Evolutionary conservation across 2,113 vertebrate species (phyloP).

Genomic region (Jacana jacana): DNA sequence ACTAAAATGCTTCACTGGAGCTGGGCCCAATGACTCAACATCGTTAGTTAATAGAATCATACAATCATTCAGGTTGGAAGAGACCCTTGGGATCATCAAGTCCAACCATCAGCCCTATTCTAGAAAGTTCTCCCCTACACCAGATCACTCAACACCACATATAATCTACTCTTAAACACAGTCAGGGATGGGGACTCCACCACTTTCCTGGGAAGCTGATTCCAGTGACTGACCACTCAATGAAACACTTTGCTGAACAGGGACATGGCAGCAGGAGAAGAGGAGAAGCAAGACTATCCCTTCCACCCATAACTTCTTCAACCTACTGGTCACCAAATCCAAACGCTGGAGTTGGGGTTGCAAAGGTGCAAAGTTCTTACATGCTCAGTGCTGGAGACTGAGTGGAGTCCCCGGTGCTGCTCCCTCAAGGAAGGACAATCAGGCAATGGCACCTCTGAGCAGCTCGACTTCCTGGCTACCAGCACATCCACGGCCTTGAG

Average conservation of each 20-base stretch:
- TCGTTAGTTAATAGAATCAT: not conserved
- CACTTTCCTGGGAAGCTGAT: too few relatives aligned
- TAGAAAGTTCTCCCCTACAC: too few relatives aligned
- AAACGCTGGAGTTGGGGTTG: not conserved
- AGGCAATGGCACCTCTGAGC: not conserved
- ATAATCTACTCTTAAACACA: too few relatives aligned
- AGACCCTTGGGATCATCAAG: too few relatives aligned
- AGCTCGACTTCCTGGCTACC: not conserved
- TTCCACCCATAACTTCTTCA: not conserved
- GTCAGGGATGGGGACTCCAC: too few relatives aligned
- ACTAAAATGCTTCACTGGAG: not conserved
- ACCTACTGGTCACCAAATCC: not conserved
- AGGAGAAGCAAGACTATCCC: not conserved
- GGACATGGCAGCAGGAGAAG: not conserved
- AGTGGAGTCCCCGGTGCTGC: not conserved
- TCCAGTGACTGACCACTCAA: too few relatives aligned
- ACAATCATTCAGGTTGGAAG: too few relatives aligned
- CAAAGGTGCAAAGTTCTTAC: not conserved
- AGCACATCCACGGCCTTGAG: not conserved
- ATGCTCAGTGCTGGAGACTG: not conserved
- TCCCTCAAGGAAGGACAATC: not conserved
- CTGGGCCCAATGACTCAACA: not conserved
- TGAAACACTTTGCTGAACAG: not conserved
- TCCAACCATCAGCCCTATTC: too few relatives aligned
- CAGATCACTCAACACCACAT: too few relatives aligned